Percentiles rank a stretch among this genome's conserved stretches.
Conservation (phyloP, 2,797 vertebrate genomes). For the Limnodromus scolopaceus region DNA sequence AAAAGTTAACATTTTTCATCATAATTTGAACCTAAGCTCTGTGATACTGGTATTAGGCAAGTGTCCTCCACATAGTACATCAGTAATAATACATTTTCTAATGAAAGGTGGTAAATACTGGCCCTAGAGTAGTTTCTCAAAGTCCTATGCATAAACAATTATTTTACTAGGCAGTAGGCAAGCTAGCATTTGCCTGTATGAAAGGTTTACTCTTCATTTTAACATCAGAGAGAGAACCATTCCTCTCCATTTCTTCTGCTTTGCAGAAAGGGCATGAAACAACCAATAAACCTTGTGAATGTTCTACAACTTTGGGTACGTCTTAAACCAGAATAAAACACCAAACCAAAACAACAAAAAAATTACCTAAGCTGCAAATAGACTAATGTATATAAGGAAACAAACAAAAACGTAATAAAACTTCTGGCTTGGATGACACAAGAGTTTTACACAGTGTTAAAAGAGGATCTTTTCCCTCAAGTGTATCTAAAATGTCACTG, state of each 20-base stretch:
- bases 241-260: neutral
- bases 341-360: neutral
- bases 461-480: neutral
- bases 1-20: neutral
- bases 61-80: neutral
- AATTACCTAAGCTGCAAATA: neutral
- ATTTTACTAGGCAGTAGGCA: neutral
- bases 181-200: neutral
- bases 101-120: neutral
- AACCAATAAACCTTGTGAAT: neutral
- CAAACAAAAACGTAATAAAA: neutral
- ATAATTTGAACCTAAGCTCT: neutral
- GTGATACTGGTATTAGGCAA: neutral
- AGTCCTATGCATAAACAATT: neutral
- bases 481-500: neutral
- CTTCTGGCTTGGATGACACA: neutral
- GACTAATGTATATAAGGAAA: neutral
- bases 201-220: neutral
- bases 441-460: neutral
- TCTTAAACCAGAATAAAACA: neutral
- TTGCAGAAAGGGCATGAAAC: neutral
- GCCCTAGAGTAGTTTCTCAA: neutral
- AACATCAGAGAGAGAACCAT: neutral
- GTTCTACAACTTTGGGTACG: neutral
- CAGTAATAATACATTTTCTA: neutral